A percentile compares a stretch with the other conserved stretches of the same genome.
Conservation (phyloP, 2,113 vertebrate species). For the Pipra filicauda region DNA sequence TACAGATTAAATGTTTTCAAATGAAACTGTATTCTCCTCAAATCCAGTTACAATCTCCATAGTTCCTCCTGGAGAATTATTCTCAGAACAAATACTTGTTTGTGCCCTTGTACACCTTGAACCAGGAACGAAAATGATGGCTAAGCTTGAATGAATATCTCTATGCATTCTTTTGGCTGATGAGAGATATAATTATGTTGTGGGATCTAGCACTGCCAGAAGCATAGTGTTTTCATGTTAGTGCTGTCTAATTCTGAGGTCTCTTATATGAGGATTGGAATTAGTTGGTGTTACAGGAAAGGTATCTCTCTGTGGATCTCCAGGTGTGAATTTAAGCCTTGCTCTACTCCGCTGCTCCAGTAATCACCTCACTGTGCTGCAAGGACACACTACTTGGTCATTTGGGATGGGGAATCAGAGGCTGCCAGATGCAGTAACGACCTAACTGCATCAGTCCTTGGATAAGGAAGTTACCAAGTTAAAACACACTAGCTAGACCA, state of each 20-base stretch:
- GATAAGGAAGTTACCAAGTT: not conserved
- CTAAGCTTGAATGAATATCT: not conserved
- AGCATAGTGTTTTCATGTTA: not conserved
- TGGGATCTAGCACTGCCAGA: slow-evolving; percentile 8
- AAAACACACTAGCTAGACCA: not conserved
- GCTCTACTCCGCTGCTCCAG: not conserved
- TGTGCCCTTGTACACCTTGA: not conserved
- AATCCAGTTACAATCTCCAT: not conserved
- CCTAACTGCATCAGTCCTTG: not conserved
- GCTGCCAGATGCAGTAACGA: not conserved
- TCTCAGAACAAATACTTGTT: not conserved
- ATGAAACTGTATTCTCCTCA: not conserved
- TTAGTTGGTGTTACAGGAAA: not conserved
- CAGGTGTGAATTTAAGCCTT: not conserved
- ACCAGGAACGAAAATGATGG: not conserved
- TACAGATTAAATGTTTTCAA: not conserved
- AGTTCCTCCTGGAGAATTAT: not conserved
- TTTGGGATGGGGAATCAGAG: not conserved
- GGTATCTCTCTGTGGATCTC: not conserved
- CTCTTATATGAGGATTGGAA: not conserved
- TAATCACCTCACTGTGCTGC: not conserved
- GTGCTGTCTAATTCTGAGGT: not conserved
- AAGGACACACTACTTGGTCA: not conserved
- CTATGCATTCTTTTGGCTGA: not conserved
- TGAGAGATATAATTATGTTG: not conserved